phyloP scores from a whole-genome alignment of 2,113 vertebrate genomes.

The Nymphicus hollandicus region DNA sequence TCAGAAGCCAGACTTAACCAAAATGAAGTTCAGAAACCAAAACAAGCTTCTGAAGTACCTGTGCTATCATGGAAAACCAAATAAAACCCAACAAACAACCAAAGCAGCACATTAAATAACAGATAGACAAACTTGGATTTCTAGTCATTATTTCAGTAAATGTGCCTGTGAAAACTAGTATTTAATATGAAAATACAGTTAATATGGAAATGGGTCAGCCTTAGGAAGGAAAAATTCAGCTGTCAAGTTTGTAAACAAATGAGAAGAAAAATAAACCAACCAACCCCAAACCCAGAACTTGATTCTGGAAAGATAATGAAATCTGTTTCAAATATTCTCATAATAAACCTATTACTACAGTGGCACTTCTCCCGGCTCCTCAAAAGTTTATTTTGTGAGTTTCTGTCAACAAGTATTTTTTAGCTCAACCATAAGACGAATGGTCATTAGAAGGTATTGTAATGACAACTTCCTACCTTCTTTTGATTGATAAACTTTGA shows the following conservation, averaged over 20 bases:
- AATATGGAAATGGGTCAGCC: not conserved
- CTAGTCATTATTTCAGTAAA: not conserved
- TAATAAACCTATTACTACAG: not conserved
- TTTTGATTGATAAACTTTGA: not conserved
- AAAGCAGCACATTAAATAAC: not conserved
- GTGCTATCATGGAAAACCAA: not conserved
- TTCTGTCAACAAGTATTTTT: not conserved
- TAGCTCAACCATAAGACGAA: not conserved
- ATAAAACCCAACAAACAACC: not conserved
- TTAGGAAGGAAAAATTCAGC: not conserved
- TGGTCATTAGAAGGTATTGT: not conserved
- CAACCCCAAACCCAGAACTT: not conserved
- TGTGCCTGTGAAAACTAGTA: not conserved
- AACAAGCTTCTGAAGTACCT: not conserved
- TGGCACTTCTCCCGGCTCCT: not conserved
- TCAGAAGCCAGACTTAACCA: not conserved
- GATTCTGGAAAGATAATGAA: not conserved
- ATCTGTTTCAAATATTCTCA: not conserved
- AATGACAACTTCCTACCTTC: not conserved
- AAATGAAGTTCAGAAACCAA: not conserved
- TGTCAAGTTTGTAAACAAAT: not conserved
- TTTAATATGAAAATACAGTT: not conserved
- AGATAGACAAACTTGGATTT: not conserved
- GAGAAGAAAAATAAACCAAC: not conserved
- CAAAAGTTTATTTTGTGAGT: not conserved